phyloP scores from a whole-genome alignment of 2,797 vertebrate genomes.

The Acrossocheilus wenchowensis region DNA sequence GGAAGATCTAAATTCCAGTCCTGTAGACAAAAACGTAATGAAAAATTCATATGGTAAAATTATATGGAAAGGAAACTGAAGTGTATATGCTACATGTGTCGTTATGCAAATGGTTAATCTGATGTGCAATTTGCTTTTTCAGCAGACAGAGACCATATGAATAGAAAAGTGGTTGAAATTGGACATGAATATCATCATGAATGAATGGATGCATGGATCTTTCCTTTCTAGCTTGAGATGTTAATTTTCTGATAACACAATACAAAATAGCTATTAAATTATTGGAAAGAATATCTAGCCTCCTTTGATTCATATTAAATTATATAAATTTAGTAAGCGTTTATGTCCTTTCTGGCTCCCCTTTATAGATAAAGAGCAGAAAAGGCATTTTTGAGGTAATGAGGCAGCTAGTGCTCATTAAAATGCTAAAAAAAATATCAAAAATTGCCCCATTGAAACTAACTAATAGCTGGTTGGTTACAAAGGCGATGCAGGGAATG shows the following conservation, averaged over 20 bases:
- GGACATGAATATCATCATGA: neutral
- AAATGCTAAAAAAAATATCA: constrained; percentile 28
- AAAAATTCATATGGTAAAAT: neutral
- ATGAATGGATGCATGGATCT: neutral
- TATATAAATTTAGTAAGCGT: neutral
- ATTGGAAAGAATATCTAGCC: neutral
- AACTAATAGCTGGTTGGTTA: constrained; percentile 45
- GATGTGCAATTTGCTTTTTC: neutral
- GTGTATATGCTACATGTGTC: constrained; percentile 8
- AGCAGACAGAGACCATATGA: neutral
- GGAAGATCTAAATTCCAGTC: neutral
- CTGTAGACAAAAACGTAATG: neutral
- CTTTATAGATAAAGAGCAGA: constrained; percentile 19
- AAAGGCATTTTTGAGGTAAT: constrained; percentile 14
- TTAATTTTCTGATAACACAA: neutral
- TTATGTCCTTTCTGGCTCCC: neutral
- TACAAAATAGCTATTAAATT: neutral
- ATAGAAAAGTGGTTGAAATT: neutral
- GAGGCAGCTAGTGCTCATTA: constrained; percentile 34
- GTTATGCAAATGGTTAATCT: neutral
- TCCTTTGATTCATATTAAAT: neutral
- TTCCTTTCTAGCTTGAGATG: neutral
- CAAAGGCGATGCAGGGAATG: constrained; percentile 21
- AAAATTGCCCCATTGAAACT: constrained; percentile 29
- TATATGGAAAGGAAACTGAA: neutral